These are phyloP conservation scores for Dreissena rostriformis DNA, from an alignment of 1,140 invertebrate genomes.

Conservation along the genomic window DNA sequence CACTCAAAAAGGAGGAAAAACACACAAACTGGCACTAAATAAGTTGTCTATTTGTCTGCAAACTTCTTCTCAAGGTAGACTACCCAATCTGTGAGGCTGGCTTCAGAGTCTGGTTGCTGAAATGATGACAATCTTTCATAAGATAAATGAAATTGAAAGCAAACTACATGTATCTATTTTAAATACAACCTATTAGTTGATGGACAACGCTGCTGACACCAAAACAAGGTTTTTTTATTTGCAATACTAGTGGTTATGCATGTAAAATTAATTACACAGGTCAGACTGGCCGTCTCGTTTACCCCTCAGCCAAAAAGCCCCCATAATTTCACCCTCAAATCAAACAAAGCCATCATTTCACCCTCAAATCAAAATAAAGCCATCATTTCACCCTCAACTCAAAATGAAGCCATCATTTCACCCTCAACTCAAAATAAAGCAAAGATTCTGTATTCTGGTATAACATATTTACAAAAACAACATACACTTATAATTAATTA, in stretches of 20 bases:
- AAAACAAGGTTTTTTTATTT: not conserved
- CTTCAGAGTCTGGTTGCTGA: slow-evolving; percentile 14
- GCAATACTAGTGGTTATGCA: not conserved
- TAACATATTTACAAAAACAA: not conserved
- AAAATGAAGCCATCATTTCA: no score
- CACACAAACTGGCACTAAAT: no score
- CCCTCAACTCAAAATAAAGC: no score
- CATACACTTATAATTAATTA: no score
- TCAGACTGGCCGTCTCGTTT: no score
- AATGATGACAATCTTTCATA: not conserved
- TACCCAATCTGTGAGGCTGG: slow-evolving; percentile 41
- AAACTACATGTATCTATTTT: no score
- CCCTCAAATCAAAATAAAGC: not conserved
- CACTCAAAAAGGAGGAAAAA: no score
- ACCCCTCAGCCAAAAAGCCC: no score
- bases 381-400: no score
- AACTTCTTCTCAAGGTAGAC: slow-evolving; percentile 21
- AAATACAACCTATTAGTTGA: no score
- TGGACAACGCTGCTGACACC: not conserved
- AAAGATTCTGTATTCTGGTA: not conserved
- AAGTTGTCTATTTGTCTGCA: not conserved
- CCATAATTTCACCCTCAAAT: no score
- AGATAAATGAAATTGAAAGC: no score
- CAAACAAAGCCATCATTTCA: not conserved
- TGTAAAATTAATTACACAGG: not conserved